Evolutionary conservation across 1,140 invertebrate genomes (phyloP).

Genomic region (Manduca sexta): DNA sequence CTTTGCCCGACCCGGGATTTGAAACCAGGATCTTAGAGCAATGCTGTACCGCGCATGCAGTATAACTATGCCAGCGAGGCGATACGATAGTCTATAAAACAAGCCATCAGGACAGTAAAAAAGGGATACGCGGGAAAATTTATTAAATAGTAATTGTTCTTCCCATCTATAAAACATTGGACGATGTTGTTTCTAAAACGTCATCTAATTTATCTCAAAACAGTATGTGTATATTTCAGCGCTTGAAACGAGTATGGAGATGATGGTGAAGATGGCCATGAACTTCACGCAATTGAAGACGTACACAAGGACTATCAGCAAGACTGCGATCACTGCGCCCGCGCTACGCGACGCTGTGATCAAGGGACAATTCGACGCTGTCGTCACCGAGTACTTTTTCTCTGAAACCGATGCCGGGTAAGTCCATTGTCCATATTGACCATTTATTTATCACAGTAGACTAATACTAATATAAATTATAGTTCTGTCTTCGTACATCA

Average conservation of each 20-base stretch:
- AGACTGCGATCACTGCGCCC: not conserved
- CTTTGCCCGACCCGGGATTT: too few species aligned
- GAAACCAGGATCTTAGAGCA: too few species aligned
- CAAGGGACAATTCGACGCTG: conserved; percentile 37
- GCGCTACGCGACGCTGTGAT: conserved; percentile 12
- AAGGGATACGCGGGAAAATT: too few species aligned
- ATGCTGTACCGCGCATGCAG: too few species aligned
- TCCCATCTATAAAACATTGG: too few species aligned
- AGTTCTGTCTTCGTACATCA: not conserved
- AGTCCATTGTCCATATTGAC: conserved; percentile 3
- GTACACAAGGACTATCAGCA: conserved; percentile 28
- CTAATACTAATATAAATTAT: not conserved
- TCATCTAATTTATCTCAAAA: not conserved
- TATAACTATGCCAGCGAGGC: too few species aligned
- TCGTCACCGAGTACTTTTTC: conserved; percentile 43
- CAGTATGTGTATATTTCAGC: too few species aligned
- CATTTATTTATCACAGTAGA: not conserved
- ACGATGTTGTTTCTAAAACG: too few species aligned
- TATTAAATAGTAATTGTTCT: too few species aligned
- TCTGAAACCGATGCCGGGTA: conserved; percentile 38
- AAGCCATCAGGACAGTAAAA: too few species aligned
- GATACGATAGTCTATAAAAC: too few species aligned
- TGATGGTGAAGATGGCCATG: conserved; percentile 3
- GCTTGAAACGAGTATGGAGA: conserved; percentile 24
- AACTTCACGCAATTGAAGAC: conserved; percentile 3